phyloP scores from a whole-genome alignment of 2,888 invertebrate genomes.

The Hydrotaea cyrtoneurina region DNA sequence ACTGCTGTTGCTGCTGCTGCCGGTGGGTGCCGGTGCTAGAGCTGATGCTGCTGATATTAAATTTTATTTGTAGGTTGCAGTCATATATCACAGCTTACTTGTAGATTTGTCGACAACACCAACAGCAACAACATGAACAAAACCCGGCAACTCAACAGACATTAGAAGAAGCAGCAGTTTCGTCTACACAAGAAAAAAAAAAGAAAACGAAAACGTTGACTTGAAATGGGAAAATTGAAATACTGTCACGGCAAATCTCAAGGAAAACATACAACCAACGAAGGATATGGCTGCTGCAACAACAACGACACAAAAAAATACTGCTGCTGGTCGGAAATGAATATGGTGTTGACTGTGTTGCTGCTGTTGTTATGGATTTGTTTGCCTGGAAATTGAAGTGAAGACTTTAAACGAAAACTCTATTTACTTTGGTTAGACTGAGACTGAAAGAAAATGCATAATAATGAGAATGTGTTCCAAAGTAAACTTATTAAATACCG shows the following conservation, averaged over 20 bases:
- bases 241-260: slow-evolving; percentile 23
- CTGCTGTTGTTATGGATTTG: background rate
- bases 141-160: background rate
- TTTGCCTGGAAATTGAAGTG: slow-evolving; percentile 2
- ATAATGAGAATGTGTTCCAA: background rate
- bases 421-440: background rate
- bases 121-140: background rate
- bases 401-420: background rate
- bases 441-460: background rate
- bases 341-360: background rate
- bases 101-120: slow-evolving; percentile 35
- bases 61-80: slow-evolving; percentile 6
- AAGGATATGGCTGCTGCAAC: slow-evolving; percentile 26
- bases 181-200: background rate
- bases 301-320: too few relatives aligned
- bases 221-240: slow-evolving; percentile 59
- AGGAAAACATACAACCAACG: background rate
- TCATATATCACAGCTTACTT: slow-evolving; percentile 3
- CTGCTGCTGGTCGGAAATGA: background rate
- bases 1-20: background rate
- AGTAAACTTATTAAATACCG: background rate
- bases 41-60: background rate
- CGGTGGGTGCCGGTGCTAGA: too few relatives aligned
- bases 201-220: background rate
- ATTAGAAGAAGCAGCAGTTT: background rate